Conservation (phyloP, 2,888 invertebrate genomes). For the Acrobeloides nanus region DNA sequence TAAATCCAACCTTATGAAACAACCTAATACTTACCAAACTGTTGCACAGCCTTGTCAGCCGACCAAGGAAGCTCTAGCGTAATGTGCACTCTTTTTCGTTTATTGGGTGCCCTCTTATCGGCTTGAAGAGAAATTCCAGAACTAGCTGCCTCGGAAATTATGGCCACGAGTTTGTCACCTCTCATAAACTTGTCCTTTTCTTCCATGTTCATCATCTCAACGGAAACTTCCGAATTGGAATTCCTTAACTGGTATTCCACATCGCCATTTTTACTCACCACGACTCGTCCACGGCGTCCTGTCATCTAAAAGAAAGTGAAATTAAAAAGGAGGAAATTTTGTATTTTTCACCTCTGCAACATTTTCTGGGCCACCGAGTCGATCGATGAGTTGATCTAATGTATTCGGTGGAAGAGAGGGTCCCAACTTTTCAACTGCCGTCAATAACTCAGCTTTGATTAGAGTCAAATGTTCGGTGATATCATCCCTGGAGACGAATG, state of each 20-base stretch:
- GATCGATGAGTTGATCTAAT: constrained; percentile 93
- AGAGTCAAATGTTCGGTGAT: too few relatives aligned
- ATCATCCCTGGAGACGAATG: too few relatives aligned
- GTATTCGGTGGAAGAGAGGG: constrained; percentile 87
- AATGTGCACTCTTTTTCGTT: constrained; percentile 87
- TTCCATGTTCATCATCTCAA: constrained; percentile 91
- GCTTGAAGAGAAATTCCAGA: constrained; percentile 86
- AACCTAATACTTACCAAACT: constrained; percentile 78
- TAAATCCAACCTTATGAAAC: too few relatives aligned
- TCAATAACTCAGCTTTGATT: constrained; percentile 68
- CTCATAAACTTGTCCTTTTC: constrained; percentile 79
- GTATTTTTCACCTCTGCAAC: constrained; percentile 79
- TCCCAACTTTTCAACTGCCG: constrained; percentile 76
- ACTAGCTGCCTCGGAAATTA: constrained; percentile 97
- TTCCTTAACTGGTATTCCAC: constrained; percentile 36
- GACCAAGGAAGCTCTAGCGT: constrained; percentile 98
- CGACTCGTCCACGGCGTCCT: constrained; percentile 75
- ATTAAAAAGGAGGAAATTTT: too few relatives aligned
- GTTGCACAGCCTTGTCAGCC: constrained; percentile 95
- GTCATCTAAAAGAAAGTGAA: constrained; percentile 71
- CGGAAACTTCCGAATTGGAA: constrained; percentile 84
- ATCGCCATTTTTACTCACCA: constrained; percentile 61
- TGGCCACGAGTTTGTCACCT: constrained; percentile 69
- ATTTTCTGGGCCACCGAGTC: constrained; percentile 90
- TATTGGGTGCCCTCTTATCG: constrained; percentile 85